These are phyloP conservation scores for Drosophila borealis DNA, from an alignment of 2,888 invertebrate genomes.

Conservation along the genomic window DNA sequence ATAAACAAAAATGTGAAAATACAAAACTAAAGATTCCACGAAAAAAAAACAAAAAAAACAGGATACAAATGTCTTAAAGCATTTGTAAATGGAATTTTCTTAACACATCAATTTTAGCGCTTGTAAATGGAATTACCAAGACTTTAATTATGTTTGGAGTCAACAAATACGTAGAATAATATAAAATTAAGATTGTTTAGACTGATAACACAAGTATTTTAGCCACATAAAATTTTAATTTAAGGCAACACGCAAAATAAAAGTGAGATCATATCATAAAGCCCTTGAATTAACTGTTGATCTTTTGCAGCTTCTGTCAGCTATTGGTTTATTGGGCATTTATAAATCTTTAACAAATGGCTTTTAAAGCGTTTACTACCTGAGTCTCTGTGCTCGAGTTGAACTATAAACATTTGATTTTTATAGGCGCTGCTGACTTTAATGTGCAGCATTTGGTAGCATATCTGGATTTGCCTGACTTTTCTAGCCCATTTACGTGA, in stretches of 20 bases:
- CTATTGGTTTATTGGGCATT: conserved; percentile 1
- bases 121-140: background rate
- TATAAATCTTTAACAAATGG: background rate
- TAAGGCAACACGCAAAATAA: background rate
- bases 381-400: conserved; percentile 1
- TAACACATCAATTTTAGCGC: background rate
- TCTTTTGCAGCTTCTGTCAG: conserved; percentile 16
- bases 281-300: conserved; percentile 28
- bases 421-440: conserved; percentile 14
- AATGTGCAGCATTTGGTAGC: background rate
- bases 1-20: background rate
- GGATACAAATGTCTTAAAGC: background rate
- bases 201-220: conserved; percentile 8
- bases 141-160: background rate
- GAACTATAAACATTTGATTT: conserved; percentile 15
- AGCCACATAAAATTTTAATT: conserved; percentile 16
- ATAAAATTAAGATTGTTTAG: conserved; percentile 18
- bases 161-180: background rate
- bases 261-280: conserved; percentile 13
- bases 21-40: background rate
- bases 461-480: background rate
- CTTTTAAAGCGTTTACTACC: conserved; percentile 4
- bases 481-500: conserved; percentile 23
- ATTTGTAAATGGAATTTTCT: background rate
- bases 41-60: background rate